These are phyloP conservation scores for Festucalex cinctus DNA, from an alignment of 2,113 vertebrate genomes.

Conservation along the genomic window DNA sequence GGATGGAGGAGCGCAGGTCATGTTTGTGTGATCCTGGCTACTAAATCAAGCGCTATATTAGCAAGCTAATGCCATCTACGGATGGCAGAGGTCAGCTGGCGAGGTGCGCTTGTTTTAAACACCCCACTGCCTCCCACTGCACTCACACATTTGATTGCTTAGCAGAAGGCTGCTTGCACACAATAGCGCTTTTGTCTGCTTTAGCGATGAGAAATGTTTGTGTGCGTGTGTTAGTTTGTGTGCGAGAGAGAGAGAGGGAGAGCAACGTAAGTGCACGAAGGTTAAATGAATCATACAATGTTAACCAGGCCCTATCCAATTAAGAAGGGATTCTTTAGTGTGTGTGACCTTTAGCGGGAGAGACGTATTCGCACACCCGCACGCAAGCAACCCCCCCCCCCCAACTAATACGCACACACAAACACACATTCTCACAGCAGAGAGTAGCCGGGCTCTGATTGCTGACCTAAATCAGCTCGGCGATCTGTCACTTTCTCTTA, in stretches of 20 bases:
- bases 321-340: conserved; percentile 64
- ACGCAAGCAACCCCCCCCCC: conserved; percentile 36
- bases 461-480: conserved; percentile 73
- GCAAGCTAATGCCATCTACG: conserved; percentile 50
- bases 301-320: conserved; percentile 72
- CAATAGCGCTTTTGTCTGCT: conserved; percentile 69
- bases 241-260: conserved; percentile 21
- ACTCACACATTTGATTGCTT: conserved; percentile 45
- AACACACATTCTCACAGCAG: conserved; percentile 48
- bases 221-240: conserved; percentile 21
- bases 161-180: conserved; percentile 57
- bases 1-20: conserved; percentile 47
- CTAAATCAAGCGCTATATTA: conserved; percentile 72
- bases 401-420: conserved; percentile 26
- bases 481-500: conserved; percentile 75
- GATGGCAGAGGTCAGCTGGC: conserved; percentile 64
- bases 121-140: conserved; percentile 13
- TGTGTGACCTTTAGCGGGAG: conserved; percentile 63
- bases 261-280: conserved; percentile 38
- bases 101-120: conserved; percentile 61
- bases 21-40: conserved; percentile 67
- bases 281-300: conserved; percentile 73
- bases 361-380: conserved; percentile 49
- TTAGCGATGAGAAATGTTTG: conserved; percentile 37
- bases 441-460: conserved; percentile 63